Base-by-base conservation (phyloP, 1,140 invertebrate species). In the Drosophila paulistorum region DNA sequence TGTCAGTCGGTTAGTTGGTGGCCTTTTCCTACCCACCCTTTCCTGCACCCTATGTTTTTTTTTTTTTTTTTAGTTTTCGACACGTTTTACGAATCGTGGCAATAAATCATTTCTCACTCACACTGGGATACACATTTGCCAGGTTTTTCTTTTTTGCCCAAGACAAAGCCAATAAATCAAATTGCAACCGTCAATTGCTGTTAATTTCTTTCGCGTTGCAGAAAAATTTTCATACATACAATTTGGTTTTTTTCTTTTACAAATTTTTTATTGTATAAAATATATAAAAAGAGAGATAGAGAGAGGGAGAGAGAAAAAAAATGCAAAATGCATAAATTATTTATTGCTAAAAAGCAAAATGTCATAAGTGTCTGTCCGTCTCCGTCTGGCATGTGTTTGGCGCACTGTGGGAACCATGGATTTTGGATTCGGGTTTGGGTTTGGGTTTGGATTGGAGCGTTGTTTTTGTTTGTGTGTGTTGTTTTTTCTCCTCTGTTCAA, bases 301-400 rank as follows among this genome's bases (percentile, higher is more conserved):
- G n/a, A 45, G n/a, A 14, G 42, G 10, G 35, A 37, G 35, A 37
- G n/a, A 45, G 13, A 41, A 42, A 45, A 48, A 51, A 26, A 61
- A 62, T 62, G 41, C 63, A 77, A 77, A 77, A 77, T 77, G 68
- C 74, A 77, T 77, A 77, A 77, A 77, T 77, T 77, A 77, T 77
- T 77, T 77, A 77, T 77, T 77, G 68, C 74, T 71, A 77, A 77
- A 77, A 77, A 77, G 67, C 74, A 77, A 77, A 77, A 77, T 77
- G 74, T 77, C 74, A 77, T 77, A 77, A 77, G 67, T 77, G 72
- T 66, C 59, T 55, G 55, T 20, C 42, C 30, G n/a, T 41, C 37
- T 65, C 62, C 14, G 20, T 62, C 60, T 65, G 71, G 67, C 74
- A 66, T 77, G 62, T 48, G 74, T 51, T 51, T 51, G 45, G 45